A percentile compares a stretch with the other conserved stretches of the same genome.
These are phyloP conservation scores for Patella depressa DNA, from an alignment of 2,888 invertebrate species.

Conservation along the genomic window DNA sequence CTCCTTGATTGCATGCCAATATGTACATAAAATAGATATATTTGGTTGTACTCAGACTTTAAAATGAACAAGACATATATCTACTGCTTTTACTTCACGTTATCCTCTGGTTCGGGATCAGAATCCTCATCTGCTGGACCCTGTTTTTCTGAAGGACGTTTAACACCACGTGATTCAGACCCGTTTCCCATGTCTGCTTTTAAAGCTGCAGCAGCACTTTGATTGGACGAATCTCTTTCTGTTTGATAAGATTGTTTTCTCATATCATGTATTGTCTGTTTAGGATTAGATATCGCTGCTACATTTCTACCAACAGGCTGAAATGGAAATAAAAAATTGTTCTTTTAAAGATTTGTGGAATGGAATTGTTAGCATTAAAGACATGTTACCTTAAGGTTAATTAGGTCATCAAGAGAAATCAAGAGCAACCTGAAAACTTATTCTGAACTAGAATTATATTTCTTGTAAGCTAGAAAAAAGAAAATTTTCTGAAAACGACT, in stretches of 20 bases:
- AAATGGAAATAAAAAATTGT: background rate
- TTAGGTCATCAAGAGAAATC: background rate
- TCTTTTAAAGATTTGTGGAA: too few relatives aligned
- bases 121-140: slow-evolving; percentile 75
- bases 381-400: too few relatives aligned
- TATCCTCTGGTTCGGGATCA: slow-evolving; percentile 86
- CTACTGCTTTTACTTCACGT: slow-evolving; percentile 76
- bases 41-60: too few relatives aligned
- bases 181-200: slow-evolving; percentile 46
- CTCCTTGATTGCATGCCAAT: too few relatives aligned
- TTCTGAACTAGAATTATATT: slow-evolving; percentile 22
- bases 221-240: slow-evolving; percentile 65
- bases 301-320: slow-evolving; percentile 66
- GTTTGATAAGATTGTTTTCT: slow-evolving; percentile 76
- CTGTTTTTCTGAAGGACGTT: slow-evolving; percentile 30
- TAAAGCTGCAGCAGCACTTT: slow-evolving; percentile 70
- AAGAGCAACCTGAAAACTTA: background rate
- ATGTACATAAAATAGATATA: too few relatives aligned
- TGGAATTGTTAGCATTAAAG: too few relatives aligned
- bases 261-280: slow-evolving; percentile 78
- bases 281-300: slow-evolving; percentile 78
- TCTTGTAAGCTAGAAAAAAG: too few relatives aligned
- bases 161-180: slow-evolving; percentile 31
- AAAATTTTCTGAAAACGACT: too few relatives aligned
- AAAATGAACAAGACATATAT: background rate